Base-by-base conservation (phyloP, 2,113 vertebrate species). In the Podarcis muralis region DNA sequence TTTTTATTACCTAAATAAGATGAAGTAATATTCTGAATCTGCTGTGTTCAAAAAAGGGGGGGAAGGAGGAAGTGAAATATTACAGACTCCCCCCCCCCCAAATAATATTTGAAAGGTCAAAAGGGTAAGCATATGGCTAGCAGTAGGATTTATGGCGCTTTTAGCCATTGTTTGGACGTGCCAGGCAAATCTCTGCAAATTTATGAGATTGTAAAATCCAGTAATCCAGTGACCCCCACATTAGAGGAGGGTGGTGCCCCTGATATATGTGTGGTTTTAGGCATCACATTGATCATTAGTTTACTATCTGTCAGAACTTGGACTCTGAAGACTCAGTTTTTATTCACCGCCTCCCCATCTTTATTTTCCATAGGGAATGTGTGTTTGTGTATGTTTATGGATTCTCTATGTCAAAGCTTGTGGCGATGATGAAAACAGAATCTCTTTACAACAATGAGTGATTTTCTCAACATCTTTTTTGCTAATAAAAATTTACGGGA, bases 61-160 rank as follows among this genome's bases (percentile, higher is more conserved):
- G 15, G 23, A 3, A 15, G 35, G 75, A 87, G 91, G 85, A 87
- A 90, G 92, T 95, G 91, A 94, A 92, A 96, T 95, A 95, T 96
- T 95, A 95, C 76, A 86, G 91, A 65, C 86, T 90, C 11, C 65
- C 59, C 65, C 30, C 57, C 53, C 32, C 13, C 57, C 57, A 1
- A 65, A 95, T 93, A 96, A 94, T 94, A 96, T 96, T 93, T 94
- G 83, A 96, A 97, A 96, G 95, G 95, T 97, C 96, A 95, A 92
- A 75, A 96, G 95, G 95, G 93, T 94, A 96, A 96, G 94, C 96
- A 97, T 96, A 96, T 96, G 96, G 96, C 94, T 95, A 95, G 92
- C 89, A 94, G 78, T 83, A 92, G 93, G 97, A 95, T 97, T 95
- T 95, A 96, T 93, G 94, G 91, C 0, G 0, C 93, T 96, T 96